Evolutionary conservation across 2,888 invertebrate genomes (phyloP).

Genomic region (Penaeus monodon): DNA sequence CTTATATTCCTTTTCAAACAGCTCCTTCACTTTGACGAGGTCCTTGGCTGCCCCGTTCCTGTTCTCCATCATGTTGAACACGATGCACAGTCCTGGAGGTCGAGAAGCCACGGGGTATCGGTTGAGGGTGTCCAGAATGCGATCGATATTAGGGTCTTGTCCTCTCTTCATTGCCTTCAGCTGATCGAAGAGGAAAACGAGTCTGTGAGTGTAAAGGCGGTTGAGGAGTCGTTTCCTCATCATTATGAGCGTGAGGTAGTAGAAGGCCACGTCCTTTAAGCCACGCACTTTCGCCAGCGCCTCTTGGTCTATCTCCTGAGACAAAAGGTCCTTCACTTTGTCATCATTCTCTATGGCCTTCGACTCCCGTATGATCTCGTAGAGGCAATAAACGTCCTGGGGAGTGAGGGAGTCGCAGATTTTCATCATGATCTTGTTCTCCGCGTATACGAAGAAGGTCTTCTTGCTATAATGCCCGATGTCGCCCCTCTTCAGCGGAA

Average conservation of each 20-base stretch:
- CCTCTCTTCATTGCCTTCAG: conserved; percentile 22
- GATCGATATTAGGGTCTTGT: neutral
- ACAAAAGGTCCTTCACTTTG: conserved; percentile 17
- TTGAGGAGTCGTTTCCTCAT: conserved; percentile 49
- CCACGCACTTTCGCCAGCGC: conserved; percentile 31
- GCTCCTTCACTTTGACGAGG: conserved; percentile 34
- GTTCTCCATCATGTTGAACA: conserved; percentile 51
- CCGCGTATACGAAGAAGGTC: conserved; percentile 51
- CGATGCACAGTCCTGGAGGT: conserved; percentile 61
- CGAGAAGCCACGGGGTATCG: conserved; percentile 56
- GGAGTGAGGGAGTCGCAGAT: conserved; percentile 46
- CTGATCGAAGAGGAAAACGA: conserved; percentile 26
- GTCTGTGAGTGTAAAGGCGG: conserved; percentile 58
- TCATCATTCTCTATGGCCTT: conserved; percentile 27
- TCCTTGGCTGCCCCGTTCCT: conserved; percentile 47
- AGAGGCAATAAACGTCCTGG: conserved; percentile 38
- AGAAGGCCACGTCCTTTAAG: conserved; percentile 63
- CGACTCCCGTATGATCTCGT: conserved; percentile 3
- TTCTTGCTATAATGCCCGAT: conserved; percentile 20
- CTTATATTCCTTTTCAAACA: conserved; percentile 58
- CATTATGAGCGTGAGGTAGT: conserved; percentile 49
- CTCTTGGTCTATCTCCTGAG: conserved; percentile 9
- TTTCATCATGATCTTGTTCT: conserved; percentile 55
- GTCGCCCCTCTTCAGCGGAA: conserved; percentile 28
- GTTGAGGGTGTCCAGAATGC: neutral